These are phyloP conservation scores for Tapera naevia DNA, from an alignment of 2,797 vertebrate species.

Conservation along the genomic window DNA sequence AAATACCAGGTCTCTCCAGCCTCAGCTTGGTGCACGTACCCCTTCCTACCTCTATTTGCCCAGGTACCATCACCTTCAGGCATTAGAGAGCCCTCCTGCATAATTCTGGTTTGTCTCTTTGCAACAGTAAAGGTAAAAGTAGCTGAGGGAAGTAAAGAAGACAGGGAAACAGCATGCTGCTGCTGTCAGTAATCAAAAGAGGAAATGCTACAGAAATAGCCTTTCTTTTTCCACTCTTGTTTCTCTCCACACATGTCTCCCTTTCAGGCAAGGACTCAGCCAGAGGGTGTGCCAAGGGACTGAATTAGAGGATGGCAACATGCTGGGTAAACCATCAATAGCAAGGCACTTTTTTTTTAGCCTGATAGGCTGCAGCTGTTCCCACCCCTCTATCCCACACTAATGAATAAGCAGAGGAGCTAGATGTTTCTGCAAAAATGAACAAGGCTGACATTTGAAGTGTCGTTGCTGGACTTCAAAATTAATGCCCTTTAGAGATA, in stretches of 20 bases:
- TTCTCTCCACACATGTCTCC: not conserved
- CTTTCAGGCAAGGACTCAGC: not conserved
- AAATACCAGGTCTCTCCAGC: not conserved
- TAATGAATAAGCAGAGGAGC: not conserved
- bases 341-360: not conserved
- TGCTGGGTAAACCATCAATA: not conserved
- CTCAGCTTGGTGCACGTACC: not conserved
- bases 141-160: not conserved
- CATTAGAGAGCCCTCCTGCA: not conserved
- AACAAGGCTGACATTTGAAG: constrained; percentile 30
- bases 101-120: not conserved
- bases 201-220: not conserved
- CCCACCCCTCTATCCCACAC: constrained; percentile 22
- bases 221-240: not conserved
- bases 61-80: not conserved
- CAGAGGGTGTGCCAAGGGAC: not conserved
- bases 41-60: not conserved
- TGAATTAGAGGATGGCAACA: not conserved
- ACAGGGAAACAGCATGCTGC: not conserved
- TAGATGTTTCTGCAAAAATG: not conserved
- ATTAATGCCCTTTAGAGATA: constrained; percentile 2
- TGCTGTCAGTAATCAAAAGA: not conserved
- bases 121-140: not conserved
- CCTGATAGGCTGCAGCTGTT: not conserved
- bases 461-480: not conserved